Conservation (phyloP, 2,888 invertebrate genomes). For the Cantharis nigra region DNA sequence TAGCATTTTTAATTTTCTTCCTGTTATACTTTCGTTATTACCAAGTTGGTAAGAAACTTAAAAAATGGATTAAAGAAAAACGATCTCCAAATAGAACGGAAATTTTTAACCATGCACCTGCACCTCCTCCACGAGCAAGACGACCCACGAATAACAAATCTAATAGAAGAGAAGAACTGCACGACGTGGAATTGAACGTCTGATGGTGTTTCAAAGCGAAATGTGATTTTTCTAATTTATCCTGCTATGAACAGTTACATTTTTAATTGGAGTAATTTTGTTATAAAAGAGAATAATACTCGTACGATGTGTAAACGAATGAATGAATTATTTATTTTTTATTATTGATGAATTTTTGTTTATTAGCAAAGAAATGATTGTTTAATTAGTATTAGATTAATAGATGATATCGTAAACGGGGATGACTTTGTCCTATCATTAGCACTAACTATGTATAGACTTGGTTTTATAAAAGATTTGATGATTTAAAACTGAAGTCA, state of each 20-base stretch:
- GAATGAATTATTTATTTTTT: not conserved
- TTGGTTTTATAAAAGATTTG: too few relatives aligned
- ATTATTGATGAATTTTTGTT: not conserved
- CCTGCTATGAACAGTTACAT: not conserved
- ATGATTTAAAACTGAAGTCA: not conserved
- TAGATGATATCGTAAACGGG: not conserved
- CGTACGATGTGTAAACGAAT: not conserved
- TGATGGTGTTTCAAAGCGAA: not conserved
- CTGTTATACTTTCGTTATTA: conserved; percentile 77
- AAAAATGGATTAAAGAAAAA: conserved; percentile 62
- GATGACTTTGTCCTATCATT: not conserved
- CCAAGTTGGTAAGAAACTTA: conserved; percentile 71
- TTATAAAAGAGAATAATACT: not conserved
- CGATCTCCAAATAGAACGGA: conserved; percentile 20
- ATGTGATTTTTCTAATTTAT: not conserved
- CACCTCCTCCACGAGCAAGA: conserved; percentile 47
- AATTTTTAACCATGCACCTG: conserved; percentile 35
- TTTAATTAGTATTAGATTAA: not conserved
- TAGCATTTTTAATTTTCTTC: conserved; percentile 67
- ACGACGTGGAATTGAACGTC: conserved; percentile 9
- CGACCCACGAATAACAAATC: conserved; percentile 25
- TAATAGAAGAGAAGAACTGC: not conserved
- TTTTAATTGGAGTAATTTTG: not conserved
- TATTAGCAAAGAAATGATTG: not conserved
- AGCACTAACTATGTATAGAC: too few relatives aligned